Percentiles rank a stretch among this genome's conserved stretches.
phyloP scores from a whole-genome alignment of 1,140 invertebrate species.

The Ptiloglossa arizonensis region DNA sequence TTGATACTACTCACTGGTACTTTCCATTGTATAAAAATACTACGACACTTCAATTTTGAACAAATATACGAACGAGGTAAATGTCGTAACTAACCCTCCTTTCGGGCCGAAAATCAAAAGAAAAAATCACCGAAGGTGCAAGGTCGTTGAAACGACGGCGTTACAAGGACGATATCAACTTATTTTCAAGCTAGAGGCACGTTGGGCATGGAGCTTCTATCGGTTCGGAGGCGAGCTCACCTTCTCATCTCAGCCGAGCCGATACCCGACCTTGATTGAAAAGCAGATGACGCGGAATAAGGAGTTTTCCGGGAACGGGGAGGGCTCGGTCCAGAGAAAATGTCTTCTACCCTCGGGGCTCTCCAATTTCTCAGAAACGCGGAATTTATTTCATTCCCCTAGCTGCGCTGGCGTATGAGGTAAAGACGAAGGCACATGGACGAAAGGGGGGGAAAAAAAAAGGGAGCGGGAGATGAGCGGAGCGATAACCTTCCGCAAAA shows the following conservation, averaged over 20 bases:
- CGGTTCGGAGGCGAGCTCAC: conserved; percentile 35
- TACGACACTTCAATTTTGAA: too few relatives aligned
- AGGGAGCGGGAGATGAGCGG: background rate
- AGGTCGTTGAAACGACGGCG: conserved; percentile 47
- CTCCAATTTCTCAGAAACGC: conserved; percentile 69
- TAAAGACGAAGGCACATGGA: conserved; percentile 29
- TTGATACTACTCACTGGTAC: too few relatives aligned
- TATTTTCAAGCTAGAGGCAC: conserved; percentile 54
- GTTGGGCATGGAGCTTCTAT: conserved; percentile 36
- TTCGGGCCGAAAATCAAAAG: conserved; percentile 39
- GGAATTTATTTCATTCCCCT: conserved; percentile 69
- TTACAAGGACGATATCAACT: conserved; percentile 57
- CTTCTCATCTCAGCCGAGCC: conserved; percentile 58
- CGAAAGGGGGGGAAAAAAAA: conserved; percentile 9
- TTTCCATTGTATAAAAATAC: too few relatives aligned
- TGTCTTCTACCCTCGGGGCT: conserved; percentile 67
- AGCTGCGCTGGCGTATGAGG: conserved; percentile 32
- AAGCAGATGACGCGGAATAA: conserved; percentile 71
- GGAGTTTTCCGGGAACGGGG: conserved; percentile 56
- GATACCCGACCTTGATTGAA: conserved; percentile 69
- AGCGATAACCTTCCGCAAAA: conserved; percentile 48
- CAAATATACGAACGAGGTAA: too few relatives aligned
- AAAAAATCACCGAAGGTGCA: conserved; percentile 41
- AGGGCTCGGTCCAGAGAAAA: conserved; percentile 60
- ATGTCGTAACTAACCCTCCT: conserved; percentile 21